Evolutionary conservation across 2,113 vertebrate species (phyloP).

Genomic region (Dipodomys merriami): DNA sequence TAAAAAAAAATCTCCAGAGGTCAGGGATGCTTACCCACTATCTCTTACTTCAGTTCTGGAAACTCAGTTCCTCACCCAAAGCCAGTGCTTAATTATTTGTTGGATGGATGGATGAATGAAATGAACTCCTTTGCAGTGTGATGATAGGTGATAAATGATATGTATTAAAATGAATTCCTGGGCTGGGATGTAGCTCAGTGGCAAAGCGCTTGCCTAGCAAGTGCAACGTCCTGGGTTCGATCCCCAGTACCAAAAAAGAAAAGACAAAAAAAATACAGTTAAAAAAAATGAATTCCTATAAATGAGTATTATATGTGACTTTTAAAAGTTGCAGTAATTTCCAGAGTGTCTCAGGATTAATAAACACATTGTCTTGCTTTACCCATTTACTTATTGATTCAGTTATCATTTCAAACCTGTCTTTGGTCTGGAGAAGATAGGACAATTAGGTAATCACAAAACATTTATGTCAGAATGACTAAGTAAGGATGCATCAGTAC

Average conservation of each 20-base stretch:
- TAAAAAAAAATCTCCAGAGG: background rate
- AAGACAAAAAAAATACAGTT: no score
- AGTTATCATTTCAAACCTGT: background rate
- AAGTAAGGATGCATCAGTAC: background rate
- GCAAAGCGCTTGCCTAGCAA: no score
- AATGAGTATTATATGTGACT: constrained; percentile 1
- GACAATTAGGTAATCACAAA: background rate
- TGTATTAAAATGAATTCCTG: constrained; percentile 4
- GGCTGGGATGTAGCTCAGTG: no score
- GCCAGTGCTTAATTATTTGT: background rate
- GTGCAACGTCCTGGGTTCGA: no score
- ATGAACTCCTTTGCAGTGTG: background rate
- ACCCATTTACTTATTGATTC: background rate
- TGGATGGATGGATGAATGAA: background rate
- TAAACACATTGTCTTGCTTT: background rate
- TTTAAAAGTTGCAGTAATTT: constrained; percentile 30
- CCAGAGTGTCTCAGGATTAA: constrained; percentile 23
- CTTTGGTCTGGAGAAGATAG: background rate
- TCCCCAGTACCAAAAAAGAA: no score
- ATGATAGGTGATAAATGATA: background rate
- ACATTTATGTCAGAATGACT: background rate
- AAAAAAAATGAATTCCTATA: background rate
- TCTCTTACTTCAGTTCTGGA: background rate
- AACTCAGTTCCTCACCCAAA: background rate
- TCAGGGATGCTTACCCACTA: background rate